phyloP scores from a whole-genome alignment of 2,888 invertebrate genomes.

The Eupithecia subumbrata region DNA sequence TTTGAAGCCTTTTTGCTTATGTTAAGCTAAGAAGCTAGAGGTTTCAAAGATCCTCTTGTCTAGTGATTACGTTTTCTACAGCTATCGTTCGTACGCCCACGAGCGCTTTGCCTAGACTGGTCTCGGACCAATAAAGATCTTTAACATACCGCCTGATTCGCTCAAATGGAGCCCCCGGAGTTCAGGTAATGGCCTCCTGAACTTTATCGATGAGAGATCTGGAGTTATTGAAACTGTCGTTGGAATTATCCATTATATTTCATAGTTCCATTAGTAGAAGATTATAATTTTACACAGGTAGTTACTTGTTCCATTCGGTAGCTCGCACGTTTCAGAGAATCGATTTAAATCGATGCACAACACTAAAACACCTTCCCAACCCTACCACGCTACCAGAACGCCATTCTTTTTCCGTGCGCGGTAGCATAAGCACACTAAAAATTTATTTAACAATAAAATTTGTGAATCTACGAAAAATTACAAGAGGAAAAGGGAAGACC shows the following conservation, averaged over 20 bases:
- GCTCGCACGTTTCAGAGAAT: too few species aligned
- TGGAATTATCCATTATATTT: neutral
- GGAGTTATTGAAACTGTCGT: conserved; percentile 35
- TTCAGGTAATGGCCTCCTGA: conserved; percentile 40
- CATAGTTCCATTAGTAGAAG: too few species aligned
- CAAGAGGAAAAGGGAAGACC: too few species aligned
- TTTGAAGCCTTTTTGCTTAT: neutral
- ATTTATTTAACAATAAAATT: too few species aligned
- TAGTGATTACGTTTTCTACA: conserved; percentile 16
- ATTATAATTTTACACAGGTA: too few species aligned
- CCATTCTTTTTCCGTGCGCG: too few species aligned
- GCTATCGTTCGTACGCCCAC: conserved; percentile 53
- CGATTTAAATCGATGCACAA: too few species aligned
- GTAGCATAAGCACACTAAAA: too few species aligned
- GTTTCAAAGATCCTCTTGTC: conserved; percentile 13
- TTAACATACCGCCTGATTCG: conserved; percentile 42
- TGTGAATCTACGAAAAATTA: too few species aligned
- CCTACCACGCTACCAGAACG: too few species aligned
- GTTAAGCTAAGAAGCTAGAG: neutral
- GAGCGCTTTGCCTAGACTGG: conserved; percentile 47
- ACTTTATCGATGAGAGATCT: conserved; percentile 40
- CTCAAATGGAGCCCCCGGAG: conserved; percentile 42
- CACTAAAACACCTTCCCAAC: too few species aligned
- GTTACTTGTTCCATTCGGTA: too few species aligned
- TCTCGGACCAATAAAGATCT: conserved; percentile 47